Base-by-base conservation (phyloP, 2,888 invertebrate species). In the Steromphala cineraria region DNA sequence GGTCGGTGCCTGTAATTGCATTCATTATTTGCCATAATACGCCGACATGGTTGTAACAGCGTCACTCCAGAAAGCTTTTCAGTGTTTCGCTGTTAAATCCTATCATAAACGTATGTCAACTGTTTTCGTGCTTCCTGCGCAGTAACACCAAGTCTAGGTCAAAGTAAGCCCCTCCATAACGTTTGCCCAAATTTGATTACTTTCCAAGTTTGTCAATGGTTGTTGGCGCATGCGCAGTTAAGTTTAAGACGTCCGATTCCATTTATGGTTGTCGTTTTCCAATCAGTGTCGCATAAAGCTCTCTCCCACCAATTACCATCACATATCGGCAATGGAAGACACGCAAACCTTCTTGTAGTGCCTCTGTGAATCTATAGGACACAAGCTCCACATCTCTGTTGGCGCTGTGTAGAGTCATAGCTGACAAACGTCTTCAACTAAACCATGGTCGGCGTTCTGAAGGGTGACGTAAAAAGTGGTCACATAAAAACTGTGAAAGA, bases 61-160 rank as follows among this genome's bases (percentile, higher is more conserved):
- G 74, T 52, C 56, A 40, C 55, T 36, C 71, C 46, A 80, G 80
- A 83, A 80, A 82, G 82, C 82, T 82, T 83, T 81, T 79, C 74
- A 76, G 75, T 82, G 85, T 82, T 83, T 77, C 81, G 76, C 75
- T 36, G 76, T 75, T 83, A 83, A 85, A 83, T 83, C 81, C 40
- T 75, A 75, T 81, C 82, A 82, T 85, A 83, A 85, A 82, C 82
- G 80, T 79, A 83, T 80, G 82, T 83, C 81, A 83, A 83, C 77
- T 80, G 83, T 85, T 83, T 83, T 80, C 80, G 62, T 19, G 71
- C 80, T 67, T 52, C 75, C n/a, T 62, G 62, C 78, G 28, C 78
- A 62, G 62, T 78, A 67, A 46, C 31, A 56, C 56, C 62, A 19
- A 28, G 52, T 75, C 53, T 55, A 80, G 79, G 80, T 80, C 80